Percentiles rank a stretch among this genome's conserved stretches.
phyloP scores from a whole-genome alignment of 1,140 invertebrate species.

The Aphis craccivora region DNA sequence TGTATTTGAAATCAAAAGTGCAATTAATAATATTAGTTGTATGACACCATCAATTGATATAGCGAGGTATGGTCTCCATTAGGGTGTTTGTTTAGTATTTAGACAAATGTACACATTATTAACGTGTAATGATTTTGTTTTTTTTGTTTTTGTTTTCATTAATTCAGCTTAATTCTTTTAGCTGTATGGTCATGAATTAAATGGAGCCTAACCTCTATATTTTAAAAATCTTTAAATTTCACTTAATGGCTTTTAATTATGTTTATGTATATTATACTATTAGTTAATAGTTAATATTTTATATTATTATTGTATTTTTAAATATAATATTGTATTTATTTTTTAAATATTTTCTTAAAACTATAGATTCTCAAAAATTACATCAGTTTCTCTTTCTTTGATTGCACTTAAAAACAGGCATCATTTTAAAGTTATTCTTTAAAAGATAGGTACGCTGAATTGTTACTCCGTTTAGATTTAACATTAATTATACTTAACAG shows the following conservation, averaged over 20 bases:
- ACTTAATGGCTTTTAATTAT: not conserved
- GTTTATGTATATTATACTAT: too few species aligned
- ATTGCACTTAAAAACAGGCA: too few species aligned
- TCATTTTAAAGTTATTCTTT: not conserved
- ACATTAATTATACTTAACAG: too few species aligned
- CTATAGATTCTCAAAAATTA: too few species aligned
- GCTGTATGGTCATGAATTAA: not conserved
- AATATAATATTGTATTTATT: too few species aligned
- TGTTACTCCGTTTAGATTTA: not conserved
- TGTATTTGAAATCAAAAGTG: not conserved
- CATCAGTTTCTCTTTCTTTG: too few species aligned
- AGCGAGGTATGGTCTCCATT: not conserved
- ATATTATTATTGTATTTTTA: too few species aligned
- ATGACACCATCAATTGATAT: conserved; percentile 9
- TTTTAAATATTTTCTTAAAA: too few species aligned
- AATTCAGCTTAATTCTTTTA: not conserved
- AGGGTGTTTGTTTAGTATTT: not conserved
- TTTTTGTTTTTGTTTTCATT: not conserved
- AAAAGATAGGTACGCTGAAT: not conserved
- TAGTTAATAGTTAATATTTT: too few species aligned
- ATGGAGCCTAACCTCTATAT: not conserved
- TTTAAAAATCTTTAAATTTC: not conserved
- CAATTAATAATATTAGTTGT: conserved; percentile 43
- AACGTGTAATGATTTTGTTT: not conserved
- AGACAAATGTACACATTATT: not conserved